Evolutionary conservation across 2,888 invertebrate species (phyloP).

Genomic region (Nesidiocoris tenuis): DNA sequence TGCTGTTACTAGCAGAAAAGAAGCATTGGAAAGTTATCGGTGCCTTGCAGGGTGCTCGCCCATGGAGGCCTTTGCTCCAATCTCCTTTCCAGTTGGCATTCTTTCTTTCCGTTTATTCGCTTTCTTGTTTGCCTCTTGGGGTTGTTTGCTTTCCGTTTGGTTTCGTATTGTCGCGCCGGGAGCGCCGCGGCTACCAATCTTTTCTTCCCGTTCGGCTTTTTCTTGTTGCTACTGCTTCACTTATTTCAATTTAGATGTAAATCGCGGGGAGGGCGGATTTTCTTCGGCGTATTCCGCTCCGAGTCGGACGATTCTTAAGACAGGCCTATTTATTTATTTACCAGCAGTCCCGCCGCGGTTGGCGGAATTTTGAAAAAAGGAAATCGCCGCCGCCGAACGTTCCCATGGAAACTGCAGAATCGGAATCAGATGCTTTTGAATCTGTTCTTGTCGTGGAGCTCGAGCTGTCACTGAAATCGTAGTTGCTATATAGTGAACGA

Average conservation of each 20-base stretch:
- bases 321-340: too few relatives aligned
- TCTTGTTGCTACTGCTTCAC: neutral
- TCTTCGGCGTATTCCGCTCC: too few relatives aligned
- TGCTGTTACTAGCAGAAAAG: neutral
- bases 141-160: neutral
- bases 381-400: too few relatives aligned
- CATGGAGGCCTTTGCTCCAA: neutral
- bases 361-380: too few relatives aligned
- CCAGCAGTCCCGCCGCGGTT: too few relatives aligned
- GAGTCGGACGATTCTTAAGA: too few relatives aligned
- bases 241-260: constrained; percentile 32
- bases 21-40: constrained; percentile 23
- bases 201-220: neutral
- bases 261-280: constrained; percentile 12
- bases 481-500: too few relatives aligned
- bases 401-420: too few relatives aligned
- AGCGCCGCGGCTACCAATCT: neutral
- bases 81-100: neutral
- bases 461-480: too few relatives aligned
- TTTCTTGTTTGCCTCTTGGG: neutral
- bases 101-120: constrained; percentile 5
- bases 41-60: constrained; percentile 14
- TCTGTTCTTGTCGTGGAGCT: too few relatives aligned
- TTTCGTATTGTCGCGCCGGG: constrained; percentile 21
- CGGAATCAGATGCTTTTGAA: too few relatives aligned